Evolutionary conservation across 2,797 vertebrate species (phyloP), one percentile per base, ranked within the genome.

Genomic region (Chanos chanos): DNA sequence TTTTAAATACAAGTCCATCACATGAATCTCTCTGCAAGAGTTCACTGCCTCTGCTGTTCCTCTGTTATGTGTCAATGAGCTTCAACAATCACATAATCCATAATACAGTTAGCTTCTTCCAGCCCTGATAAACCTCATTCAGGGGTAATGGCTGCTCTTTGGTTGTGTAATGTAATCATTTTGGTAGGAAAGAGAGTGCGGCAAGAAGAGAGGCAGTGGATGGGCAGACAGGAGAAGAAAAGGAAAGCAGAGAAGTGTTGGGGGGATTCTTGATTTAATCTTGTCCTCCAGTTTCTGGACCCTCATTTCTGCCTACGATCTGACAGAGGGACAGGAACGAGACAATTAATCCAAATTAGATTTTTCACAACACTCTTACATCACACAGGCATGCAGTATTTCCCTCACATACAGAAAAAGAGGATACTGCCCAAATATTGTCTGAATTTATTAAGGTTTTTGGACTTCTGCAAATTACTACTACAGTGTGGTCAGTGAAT

Each of bases 61-160:
- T 76, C 80, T 77, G 74, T 84, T 83, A 76, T 80, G 77, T 78
- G 78, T 78, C 85, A 85, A 85, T 82, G 76, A 87, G 81, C 83
- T 82, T 83, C 83, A 87, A 89, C 87, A 87, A 86, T 85, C 83
- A 79, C 80, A 83, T 85, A 82, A 89, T 89, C 82, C 83, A 76
- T 86, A 88, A 88, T 84, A 88, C 82, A 85, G 83, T 83, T 80
- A 80, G 81, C 68, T 62, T 66, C 48, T n/a, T 77, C 25, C n/a
- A 60, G 58, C 44, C 19, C 49, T 55, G 62, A 55, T 79, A 77
- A 81, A 81, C 76, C 74, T 67, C 81, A 82, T 85, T 84, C 75
- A n/a, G 27, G 81, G 75, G 78, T 87, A 89, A 89, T 87, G 87
- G 81, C 80, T 83, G 80, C 81, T 70, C 83, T 76, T 75, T 78